Percentiles rank a stretch among this genome's conserved stretches.
Conservation (phyloP, 1,140 invertebrate genomes). For the Helicoverpa armigera region DNA sequence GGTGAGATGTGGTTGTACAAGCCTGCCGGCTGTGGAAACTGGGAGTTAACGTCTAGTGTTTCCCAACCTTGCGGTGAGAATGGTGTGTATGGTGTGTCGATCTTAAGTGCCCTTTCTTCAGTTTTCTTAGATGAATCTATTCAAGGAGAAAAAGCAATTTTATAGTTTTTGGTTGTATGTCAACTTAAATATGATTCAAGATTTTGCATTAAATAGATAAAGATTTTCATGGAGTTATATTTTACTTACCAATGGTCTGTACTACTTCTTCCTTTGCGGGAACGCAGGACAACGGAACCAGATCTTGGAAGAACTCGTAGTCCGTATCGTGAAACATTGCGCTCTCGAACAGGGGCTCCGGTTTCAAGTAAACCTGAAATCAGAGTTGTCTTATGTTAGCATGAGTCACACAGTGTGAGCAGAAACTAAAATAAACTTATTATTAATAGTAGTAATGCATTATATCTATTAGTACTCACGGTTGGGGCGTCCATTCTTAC, state of each 20-base stretch:
- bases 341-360: constrained; percentile 75
- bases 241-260: constrained; percentile 79
- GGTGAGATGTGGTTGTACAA: constrained; percentile 63
- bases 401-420: constrained; percentile 30
- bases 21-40: constrained; percentile 65
- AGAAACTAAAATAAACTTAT: constrained; percentile 68
- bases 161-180: not conserved
- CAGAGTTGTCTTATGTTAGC: constrained; percentile 64
- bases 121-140: constrained; percentile 73
- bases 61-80: constrained; percentile 82
- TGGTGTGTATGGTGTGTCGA: constrained; percentile 78
- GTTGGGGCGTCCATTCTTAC: constrained; percentile 68
- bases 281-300: constrained; percentile 78
- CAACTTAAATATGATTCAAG: no score
- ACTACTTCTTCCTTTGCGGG: constrained; percentile 76
- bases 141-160: constrained; percentile 51
- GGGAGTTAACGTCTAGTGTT: constrained; percentile 73
- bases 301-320: constrained; percentile 84
- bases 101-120: constrained; percentile 77
- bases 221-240: not conserved
- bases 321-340: constrained; percentile 81
- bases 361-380: constrained; percentile 82
- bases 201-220: no score
- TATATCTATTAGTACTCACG: constrained; percentile 76
- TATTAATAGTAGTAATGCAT: constrained; percentile 61